A percentile compares a stretch with the other conserved stretches of the same genome.
These are phyloP conservation scores for Hypsopygia costalis DNA, from an alignment of 2,888 invertebrate species.

Conservation along the genomic window DNA sequence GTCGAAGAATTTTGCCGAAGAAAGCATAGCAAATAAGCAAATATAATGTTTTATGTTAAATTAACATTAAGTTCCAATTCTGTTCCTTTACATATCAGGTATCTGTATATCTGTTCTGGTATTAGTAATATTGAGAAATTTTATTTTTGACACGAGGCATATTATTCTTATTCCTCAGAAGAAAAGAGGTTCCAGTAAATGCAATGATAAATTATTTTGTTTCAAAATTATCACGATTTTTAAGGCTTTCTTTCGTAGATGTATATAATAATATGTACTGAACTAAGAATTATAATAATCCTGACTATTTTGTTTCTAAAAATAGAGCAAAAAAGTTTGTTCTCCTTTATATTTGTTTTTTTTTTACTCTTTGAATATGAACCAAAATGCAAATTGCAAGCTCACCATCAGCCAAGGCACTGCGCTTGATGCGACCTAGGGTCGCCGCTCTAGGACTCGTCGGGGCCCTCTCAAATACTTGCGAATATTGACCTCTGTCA, in stretches of 20 bases:
- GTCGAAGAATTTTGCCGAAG: not conserved
- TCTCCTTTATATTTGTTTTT: not conserved
- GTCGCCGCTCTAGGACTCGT: conserved; percentile 74
- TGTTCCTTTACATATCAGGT: too few species aligned
- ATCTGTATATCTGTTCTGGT: too few species aligned
- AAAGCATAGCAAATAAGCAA: conserved; percentile 18
- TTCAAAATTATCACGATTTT: too few species aligned
- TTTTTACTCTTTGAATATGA: not conserved
- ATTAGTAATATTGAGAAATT: too few species aligned
- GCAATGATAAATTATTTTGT: too few species aligned
- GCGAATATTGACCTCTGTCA: conserved; percentile 71
- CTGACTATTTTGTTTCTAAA: not conserved
- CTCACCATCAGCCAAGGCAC: conserved; percentile 59
- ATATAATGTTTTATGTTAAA: conserved; percentile 1
- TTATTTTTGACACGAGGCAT: too few species aligned
- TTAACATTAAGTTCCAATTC: too few species aligned
- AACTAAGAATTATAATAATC: too few species aligned
- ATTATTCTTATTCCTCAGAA: too few species aligned
- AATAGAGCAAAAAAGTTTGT: not conserved
- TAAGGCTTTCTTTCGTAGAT: too few species aligned
- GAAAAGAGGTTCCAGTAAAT: too few species aligned
- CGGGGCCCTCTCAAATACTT: conserved; percentile 80
- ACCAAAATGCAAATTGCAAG: conserved; percentile 9
- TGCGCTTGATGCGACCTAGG: conserved; percentile 62
- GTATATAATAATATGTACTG: too few species aligned